These are phyloP conservation scores for Hycleus cichorii DNA, from an alignment of 1,140 invertebrate species.

Conservation along the genomic window DNA sequence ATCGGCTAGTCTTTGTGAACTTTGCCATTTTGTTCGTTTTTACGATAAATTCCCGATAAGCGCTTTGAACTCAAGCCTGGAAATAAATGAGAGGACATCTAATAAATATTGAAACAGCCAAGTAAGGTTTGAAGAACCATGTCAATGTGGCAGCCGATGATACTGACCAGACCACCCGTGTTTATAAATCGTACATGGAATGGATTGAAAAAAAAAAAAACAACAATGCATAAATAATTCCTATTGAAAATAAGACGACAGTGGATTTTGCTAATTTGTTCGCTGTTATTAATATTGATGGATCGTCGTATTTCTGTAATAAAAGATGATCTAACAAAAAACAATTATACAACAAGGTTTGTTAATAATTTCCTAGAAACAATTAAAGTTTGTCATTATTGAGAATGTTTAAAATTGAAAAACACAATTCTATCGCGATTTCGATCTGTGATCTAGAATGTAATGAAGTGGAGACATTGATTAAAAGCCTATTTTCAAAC, in stretches of 20 bases:
- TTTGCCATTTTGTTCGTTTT: constrained; percentile 20
- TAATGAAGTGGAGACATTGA: constrained; percentile 41
- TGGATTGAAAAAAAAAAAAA: neutral
- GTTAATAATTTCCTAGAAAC: no score
- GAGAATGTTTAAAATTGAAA: no score
- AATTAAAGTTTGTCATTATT: no score
- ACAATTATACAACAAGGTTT: no score
- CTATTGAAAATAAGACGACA: no score
- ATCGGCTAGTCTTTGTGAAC: constrained; percentile 18
- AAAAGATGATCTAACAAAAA: no score
- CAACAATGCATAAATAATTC: constrained; percentile 14
- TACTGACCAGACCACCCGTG: constrained; percentile 23
- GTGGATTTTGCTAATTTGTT: no score
- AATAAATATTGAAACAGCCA: constrained; percentile 27
- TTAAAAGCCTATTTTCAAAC: constrained; percentile 37
- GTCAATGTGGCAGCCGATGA: constrained; percentile 22
- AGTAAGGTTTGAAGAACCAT: constrained; percentile 29
- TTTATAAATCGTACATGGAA: constrained; percentile 5
- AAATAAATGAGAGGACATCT: constrained; percentile 26
- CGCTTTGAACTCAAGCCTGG: constrained; percentile 12
- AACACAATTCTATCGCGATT: neutral
- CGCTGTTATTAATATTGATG: no score
- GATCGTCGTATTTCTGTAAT: no score
- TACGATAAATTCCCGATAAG: constrained; percentile 19
- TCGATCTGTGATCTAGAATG: constrained; percentile 32